Conservation (phyloP, 2,888 invertebrate genomes). For the Clistopyga incitator region DNA sequence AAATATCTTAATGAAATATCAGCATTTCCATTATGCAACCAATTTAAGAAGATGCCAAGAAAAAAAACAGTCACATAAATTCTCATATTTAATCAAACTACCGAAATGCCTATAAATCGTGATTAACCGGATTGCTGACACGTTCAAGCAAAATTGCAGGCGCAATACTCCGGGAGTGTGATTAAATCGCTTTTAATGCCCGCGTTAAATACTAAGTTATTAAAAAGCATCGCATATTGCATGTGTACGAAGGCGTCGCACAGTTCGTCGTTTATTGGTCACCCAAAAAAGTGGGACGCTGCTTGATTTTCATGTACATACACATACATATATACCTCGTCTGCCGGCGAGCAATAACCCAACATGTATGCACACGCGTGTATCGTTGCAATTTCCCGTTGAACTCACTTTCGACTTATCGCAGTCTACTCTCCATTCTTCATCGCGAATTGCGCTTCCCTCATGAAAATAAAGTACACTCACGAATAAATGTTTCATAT, state of each 20-base stretch:
- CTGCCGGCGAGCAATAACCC: not conserved
- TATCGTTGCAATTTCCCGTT: constrained; percentile 4
- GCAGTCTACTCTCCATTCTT: not conserved
- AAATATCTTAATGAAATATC: no score
- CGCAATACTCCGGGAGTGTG: not conserved
- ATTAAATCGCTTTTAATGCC: constrained; percentile 12
- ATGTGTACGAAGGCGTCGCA: constrained; percentile 24
- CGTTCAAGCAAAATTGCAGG: not conserved
- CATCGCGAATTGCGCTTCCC: not conserved
- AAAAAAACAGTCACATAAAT: not conserved
- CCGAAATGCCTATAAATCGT: not conserved
- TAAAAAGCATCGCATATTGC: constrained; percentile 23
- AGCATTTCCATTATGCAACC: not conserved
- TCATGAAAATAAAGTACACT: no score
- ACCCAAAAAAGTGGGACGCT: constrained; percentile 57
- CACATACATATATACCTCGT: constrained; percentile 10
- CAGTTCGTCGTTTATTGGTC: constrained; percentile 35
- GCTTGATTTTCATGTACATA: constrained; percentile 33
- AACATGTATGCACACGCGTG: not conserved
- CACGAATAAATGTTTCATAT: not conserved
- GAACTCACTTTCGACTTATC: constrained; percentile 46
- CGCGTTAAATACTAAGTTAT: constrained; percentile 21
- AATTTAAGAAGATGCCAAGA: not conserved
- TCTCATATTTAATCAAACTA: not conserved
- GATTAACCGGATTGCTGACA: not conserved